Evolutionary conservation across 2,888 invertebrate genomes (phyloP).

Genomic region (Andrena flavipes): DNA sequence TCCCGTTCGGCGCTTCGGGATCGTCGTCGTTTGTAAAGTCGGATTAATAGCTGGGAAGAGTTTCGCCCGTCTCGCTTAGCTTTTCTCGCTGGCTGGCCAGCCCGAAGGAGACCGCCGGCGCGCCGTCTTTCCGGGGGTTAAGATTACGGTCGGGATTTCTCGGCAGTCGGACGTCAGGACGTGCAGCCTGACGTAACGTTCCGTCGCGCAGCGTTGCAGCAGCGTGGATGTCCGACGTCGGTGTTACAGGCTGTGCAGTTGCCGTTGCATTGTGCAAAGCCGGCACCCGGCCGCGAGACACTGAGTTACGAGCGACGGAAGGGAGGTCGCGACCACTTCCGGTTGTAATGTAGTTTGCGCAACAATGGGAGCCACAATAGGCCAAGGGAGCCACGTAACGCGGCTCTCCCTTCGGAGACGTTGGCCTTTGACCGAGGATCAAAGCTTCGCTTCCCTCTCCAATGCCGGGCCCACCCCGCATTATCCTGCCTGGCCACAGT

Average conservation of each 20-base stretch:
- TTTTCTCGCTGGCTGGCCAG: background rate
- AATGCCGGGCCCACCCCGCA: constrained; percentile 38
- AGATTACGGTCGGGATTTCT: constrained; percentile 26
- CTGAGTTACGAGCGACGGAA: constrained; percentile 84
- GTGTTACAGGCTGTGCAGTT: constrained; percentile 61
- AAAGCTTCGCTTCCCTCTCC: constrained; percentile 72
- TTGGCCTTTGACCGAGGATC: constrained; percentile 80
- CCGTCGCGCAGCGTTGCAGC: constrained; percentile 55
- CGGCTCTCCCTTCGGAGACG: constrained; percentile 73
- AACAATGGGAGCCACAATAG: constrained; percentile 83
- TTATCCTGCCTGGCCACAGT: constrained; percentile 50
- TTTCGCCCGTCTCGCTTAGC: too few species aligned
- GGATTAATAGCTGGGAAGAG: background rate
- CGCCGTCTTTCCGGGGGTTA: constrained; percentile 3
- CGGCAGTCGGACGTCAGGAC: constrained; percentile 31
- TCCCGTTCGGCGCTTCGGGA: background rate
- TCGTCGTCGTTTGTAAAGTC: too few species aligned
- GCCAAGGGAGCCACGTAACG: constrained; percentile 73
- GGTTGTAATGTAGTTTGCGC: constrained; percentile 84
- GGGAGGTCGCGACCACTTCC: constrained; percentile 84
- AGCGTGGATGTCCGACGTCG: constrained; percentile 58
- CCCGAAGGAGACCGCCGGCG: background rate
- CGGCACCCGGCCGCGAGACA: constrained; percentile 77
- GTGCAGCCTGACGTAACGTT: constrained; percentile 69
- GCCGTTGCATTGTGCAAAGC: constrained; percentile 65